phyloP scores from a whole-genome alignment of 2,888 invertebrate species.

The Thymelicus acteon region DNA sequence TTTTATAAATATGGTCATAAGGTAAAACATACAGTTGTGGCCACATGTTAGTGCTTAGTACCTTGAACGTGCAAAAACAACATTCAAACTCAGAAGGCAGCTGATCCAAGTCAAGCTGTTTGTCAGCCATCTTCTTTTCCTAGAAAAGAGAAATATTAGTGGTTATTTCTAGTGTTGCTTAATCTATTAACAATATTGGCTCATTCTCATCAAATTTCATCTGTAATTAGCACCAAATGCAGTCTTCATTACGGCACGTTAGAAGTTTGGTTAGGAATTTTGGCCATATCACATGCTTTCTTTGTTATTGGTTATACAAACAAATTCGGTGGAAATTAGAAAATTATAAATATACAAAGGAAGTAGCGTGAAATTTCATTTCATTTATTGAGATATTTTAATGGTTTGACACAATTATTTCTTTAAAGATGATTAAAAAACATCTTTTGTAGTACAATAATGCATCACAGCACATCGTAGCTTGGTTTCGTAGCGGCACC shows the following conservation, averaged over 20 bases:
- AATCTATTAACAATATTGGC: background rate
- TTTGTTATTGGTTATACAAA: background rate
- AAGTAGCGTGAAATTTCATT: conserved; percentile 4
- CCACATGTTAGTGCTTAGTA: conserved; percentile 82
- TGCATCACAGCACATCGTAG: too few relatives aligned
- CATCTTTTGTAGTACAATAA: too few relatives aligned
- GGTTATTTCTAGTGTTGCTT: conserved; percentile 43
- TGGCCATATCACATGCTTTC: background rate
- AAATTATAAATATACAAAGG: background rate
- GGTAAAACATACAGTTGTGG: conserved; percentile 5
- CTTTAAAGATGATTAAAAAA: too few relatives aligned
- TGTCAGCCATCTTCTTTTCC: conserved; percentile 89
- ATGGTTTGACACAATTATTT: too few relatives aligned
- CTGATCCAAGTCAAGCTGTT: conserved; percentile 92
- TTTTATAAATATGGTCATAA: conserved; percentile 17
- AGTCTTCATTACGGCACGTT: background rate
- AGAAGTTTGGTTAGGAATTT: background rate
- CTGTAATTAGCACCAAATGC: background rate
- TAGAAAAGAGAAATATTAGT: conserved; percentile 81
- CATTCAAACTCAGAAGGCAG: conserved; percentile 98
- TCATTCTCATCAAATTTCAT: background rate
- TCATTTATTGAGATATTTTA: too few relatives aligned
- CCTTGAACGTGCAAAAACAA: conserved; percentile 98
- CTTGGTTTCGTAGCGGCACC: too few relatives aligned
- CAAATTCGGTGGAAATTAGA: background rate